Conservation (phyloP, 1,140 invertebrate species). For the Triops longicaudatus region DNA sequence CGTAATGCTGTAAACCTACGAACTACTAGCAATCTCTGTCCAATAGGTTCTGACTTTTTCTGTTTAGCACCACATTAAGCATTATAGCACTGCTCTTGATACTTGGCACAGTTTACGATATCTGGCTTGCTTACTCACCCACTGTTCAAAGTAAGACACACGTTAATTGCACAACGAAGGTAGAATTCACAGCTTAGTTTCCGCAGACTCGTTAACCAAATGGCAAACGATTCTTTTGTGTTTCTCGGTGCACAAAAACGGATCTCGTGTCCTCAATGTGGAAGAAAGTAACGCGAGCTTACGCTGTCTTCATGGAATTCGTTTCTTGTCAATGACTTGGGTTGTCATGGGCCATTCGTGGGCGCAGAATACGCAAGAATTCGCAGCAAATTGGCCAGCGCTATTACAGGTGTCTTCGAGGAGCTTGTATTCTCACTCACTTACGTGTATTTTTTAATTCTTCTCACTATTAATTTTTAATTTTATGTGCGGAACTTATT, state of each 20-base stretch:
- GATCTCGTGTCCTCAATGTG: background rate
- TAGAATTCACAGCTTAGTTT: background rate
- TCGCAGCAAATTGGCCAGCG: conserved; percentile 16
- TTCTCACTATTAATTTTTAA: no score
- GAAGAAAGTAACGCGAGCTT: conserved; percentile 54
- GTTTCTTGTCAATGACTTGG: conserved; percentile 82
- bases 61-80: background rate
- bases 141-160: no score
- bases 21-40: background rate
- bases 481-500: no score
- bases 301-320: conserved; percentile 67
- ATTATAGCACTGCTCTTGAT: background rate
- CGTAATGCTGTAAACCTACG: background rate
- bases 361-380: conserved; percentile 26
- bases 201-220: background rate
- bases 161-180: no score
- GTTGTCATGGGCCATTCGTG: conserved; percentile 84
- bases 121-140: background rate
- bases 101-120: background rate
- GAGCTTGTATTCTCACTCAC: background rate
- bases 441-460: no score
- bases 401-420: conserved; percentile 30
- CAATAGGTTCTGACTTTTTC: background rate
- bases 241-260: background rate
- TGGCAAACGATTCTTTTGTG: background rate